Conservation (phyloP, 1,140 invertebrate genomes). For the Metaphire vulgaris region DNA sequence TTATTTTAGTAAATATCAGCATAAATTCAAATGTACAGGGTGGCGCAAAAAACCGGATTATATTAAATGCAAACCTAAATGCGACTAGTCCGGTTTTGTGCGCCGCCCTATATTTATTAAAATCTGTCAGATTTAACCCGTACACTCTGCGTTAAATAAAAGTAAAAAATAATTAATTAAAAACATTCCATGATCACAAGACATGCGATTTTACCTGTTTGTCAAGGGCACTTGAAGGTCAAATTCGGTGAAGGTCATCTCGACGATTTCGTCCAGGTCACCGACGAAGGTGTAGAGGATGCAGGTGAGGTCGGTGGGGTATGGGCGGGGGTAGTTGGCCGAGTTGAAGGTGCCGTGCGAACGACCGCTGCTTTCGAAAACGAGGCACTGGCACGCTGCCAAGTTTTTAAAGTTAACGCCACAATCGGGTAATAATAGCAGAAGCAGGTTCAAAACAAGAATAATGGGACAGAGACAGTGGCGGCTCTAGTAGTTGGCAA, state of each 20-base stretch:
- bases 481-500: neutral
- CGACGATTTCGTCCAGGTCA: constrained; percentile 68
- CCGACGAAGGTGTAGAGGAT: constrained; percentile 78
- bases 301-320: constrained; percentile 68
- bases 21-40: too few relatives aligned
- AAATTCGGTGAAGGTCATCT: constrained; percentile 72
- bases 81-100: too few relatives aligned
- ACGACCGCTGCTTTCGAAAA: constrained; percentile 70
- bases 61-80: too few relatives aligned
- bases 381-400: constrained; percentile 72
- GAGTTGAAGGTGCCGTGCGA: constrained; percentile 72
- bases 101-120: too few relatives aligned
- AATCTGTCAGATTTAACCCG: too few relatives aligned
- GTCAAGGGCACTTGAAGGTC: constrained; percentile 57
- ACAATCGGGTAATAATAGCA: neutral
- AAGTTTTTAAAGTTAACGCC: constrained; percentile 35
- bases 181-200: too few relatives aligned
- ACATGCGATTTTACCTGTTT: constrained; percentile 40
- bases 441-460: neutral
- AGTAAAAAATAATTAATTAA: too few relatives aligned
- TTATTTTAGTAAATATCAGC: too few relatives aligned
- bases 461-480: neutral
- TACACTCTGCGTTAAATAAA: too few relatives aligned
- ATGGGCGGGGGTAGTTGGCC: constrained; percentile 70
- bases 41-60: too few relatives aligned